Percentiles rank a stretch among this genome's conserved stretches.
Evolutionary conservation across 1,140 invertebrate genomes (phyloP).

Genomic region (Pectinophora gossypiella): DNA sequence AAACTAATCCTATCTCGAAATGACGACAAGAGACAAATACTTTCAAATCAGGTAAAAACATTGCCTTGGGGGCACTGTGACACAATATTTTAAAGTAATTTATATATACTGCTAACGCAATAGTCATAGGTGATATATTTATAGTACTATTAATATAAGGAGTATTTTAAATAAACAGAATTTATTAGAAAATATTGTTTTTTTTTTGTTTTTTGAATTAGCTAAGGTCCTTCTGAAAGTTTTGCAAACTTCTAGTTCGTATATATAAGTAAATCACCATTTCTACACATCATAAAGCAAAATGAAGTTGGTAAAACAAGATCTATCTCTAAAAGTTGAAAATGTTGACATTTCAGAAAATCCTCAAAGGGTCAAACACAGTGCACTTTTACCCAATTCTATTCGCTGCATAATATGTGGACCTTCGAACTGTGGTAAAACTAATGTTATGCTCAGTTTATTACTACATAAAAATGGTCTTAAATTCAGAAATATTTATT

Average conservation of each 20-base stretch:
- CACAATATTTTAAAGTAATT: not conserved
- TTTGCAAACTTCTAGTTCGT: not conserved
- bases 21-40: constrained; percentile 7
- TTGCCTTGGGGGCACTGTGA: not conserved
- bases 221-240: too few species aligned
- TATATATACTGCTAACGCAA: not conserved
- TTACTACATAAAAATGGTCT: constrained; percentile 42
- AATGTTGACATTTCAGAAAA: constrained; percentile 16
- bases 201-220: not conserved
- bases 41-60: not conserved
- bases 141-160: not conserved
- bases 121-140: not conserved
- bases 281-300: not conserved
- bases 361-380: constrained; percentile 21
- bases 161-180: not conserved
- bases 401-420: constrained; percentile 32
- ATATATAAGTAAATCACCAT: not conserved
- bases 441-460: constrained; percentile 39
- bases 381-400: constrained; percentile 29
- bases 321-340: constrained; percentile 9
- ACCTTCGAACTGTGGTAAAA: constrained; percentile 47
- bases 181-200: not conserved
- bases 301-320: constrained; percentile 25
- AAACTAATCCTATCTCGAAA: constrained; percentile 12
- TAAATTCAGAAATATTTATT: constrained; percentile 40